phyloP scores from a whole-genome alignment of 2,797 vertebrate species.

The Cynopterus sphinx region DNA sequence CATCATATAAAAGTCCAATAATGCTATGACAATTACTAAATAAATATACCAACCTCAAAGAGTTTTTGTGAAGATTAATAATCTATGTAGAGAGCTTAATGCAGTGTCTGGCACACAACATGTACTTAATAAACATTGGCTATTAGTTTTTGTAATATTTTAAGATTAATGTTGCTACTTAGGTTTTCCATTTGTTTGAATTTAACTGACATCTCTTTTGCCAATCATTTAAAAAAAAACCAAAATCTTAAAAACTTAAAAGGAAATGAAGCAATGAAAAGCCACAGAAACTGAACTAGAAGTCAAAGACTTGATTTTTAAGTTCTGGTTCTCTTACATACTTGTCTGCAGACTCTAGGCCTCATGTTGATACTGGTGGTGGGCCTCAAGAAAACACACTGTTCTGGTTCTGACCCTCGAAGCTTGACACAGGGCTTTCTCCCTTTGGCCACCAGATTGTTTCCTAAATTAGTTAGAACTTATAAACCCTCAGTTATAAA shows the following conservation, averaged over 20 bases:
- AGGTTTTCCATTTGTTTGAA: neutral
- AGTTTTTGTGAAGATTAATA: neutral
- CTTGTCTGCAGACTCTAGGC: neutral
- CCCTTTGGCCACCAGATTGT: neutral
- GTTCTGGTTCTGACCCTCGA: neutral
- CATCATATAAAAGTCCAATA: neutral
- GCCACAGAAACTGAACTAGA: neutral
- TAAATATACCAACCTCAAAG: neutral
- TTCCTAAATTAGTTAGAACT: neutral
- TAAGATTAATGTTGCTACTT: neutral
- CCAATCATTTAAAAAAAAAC: neutral
- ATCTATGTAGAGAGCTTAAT: neutral
- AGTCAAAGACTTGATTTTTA: neutral
- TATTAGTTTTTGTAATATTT: neutral
- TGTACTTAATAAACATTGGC: neutral
- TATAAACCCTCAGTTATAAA: neutral
- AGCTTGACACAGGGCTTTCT: neutral
- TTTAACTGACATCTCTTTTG: neutral
- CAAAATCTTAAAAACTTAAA: neutral
- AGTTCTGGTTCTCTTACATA: neutral
- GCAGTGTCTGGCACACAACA: neutral
- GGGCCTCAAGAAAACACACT: neutral
- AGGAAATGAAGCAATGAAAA: constrained; percentile 7
- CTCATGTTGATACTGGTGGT: neutral
- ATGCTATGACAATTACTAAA: neutral